Base-by-base conservation (phyloP, 2,888 invertebrate genomes). In the Patella pellucida region DNA sequence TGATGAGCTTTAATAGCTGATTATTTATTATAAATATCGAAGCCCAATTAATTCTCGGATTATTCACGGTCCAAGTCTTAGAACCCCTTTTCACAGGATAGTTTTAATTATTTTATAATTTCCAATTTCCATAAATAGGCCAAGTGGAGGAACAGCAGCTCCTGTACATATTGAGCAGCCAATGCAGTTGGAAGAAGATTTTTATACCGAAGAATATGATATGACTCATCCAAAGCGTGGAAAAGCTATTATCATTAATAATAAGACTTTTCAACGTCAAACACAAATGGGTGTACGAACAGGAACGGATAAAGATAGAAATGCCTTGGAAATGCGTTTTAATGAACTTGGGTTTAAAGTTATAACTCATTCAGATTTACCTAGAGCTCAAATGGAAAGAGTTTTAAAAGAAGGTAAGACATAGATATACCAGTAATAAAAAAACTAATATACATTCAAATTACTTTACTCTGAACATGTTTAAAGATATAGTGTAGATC, bases 221-320 rank as follows among this genome's bases (percentile, higher is more conserved):
- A 97, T 97, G 97, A 94, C 94, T 85, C 95, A 97, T 90, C 78
- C 85, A 41, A 93, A 94, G 79, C 94, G 97, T 76, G 97, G 98
- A 4, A 91, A 94, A 82, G 97, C 97, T 4, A 90, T 97, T 19
- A 96, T 98, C 86, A 96, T 98, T 87, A 98, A 97, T 90, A 97
- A 98, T 89, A 95, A 96, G 91, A 92, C 93, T 86, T 98, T 97
- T 87, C 94, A 85, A 90, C 76, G 82, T 3, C 76, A 77, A 16
- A 88, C 91, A 3, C 81, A 85, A 11, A 87, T 91, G 79, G 82
- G 85, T 12, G 83, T 84, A 12, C 80, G 91, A 68, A 93, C 94
- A 82, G 98, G 97, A 1, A 97, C 97, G 1, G 95, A 96, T 88
- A 94, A 95, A 69, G 98, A 98, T 90, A 94, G 95, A 83, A 94